These are phyloP conservation scores for Empis stercorea DNA, from an alignment of 2,888 invertebrate species.

Conservation along the genomic window DNA sequence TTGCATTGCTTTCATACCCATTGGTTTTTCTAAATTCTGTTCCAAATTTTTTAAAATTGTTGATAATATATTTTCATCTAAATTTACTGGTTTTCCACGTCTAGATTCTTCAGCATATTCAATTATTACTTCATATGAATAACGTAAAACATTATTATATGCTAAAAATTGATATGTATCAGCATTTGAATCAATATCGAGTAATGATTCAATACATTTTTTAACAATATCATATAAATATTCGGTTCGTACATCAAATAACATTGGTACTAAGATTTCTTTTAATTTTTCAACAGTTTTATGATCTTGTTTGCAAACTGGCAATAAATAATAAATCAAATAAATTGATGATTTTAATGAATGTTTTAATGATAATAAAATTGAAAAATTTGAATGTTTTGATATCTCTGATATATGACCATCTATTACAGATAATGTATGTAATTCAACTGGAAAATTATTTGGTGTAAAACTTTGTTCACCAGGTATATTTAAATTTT, in stretches of 20 bases:
- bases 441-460: constrained; percentile 32
- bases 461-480: constrained; percentile 26
- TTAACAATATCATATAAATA: constrained; percentile 52
- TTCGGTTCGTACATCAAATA: constrained; percentile 64
- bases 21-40: constrained; percentile 66
- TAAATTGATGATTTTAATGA: constrained; percentile 30
- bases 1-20: constrained; percentile 70
- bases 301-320: constrained; percentile 18
- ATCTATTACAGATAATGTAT: constrained; percentile 33
- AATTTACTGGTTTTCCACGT: constrained; percentile 16
- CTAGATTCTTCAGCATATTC: constrained; percentile 40
- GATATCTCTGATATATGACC: constrained; percentile 32
- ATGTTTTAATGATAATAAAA: constrained; percentile 32
- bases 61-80: constrained; percentile 30
- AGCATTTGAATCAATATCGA: constrained; percentile 25
- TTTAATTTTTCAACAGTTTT: constrained; percentile 26
- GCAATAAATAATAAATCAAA: constrained; percentile 27
- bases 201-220: constrained; percentile 44
- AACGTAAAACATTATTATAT: constrained; percentile 49
- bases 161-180: constrained; percentile 52
- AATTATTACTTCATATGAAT: constrained; percentile 54
- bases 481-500: constrained; percentile 26
- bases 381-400: constrained; percentile 25
- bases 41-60: constrained; percentile 62
- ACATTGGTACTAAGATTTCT: constrained; percentile 44